Evolutionary conservation across 2,113 vertebrate species (phyloP), one percentile per base, ranked within the genome.

Genomic region (Zosterops hypoxanthus): DNA sequence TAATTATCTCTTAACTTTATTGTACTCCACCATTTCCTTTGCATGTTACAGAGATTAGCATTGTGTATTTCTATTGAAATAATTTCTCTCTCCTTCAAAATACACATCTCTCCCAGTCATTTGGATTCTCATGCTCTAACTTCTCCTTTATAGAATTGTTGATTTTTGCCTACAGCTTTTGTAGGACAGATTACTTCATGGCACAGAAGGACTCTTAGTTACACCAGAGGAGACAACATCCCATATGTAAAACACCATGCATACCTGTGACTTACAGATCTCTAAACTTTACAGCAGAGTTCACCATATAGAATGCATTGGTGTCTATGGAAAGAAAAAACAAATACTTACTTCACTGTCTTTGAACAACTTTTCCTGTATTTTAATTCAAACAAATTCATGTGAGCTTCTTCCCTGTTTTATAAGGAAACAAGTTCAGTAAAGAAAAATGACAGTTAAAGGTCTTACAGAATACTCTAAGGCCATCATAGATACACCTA

Each of bases 321-420:
- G 33, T 55, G 13, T 28, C 15, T 25, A 1, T 28, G 24, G 63
- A 50, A 81, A 65, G 15, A 34, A 19, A n/a, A 66, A 36, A 60
- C 8, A 61, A 71, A 39, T 41, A 33, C 12, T 66, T 41, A 33
- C 12, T 66, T 49, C 18, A 55, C 9, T 28, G 22, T 33, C 8
- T 56, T 71, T 82, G 13, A 57, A 60, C 9, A 56, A 36, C 14
- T 12, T 55, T 50, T 50, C 28, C 33, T 66, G 11, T 44, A 21
- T 41, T 50, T 56, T 55, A 56, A 42, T 65, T 61, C 18, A 65
- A 34, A 28, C 8, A 31, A 75, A 21, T n/a, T 49, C 14, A 10
- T 64, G 19, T 25, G n/a, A 14, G 1, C 1, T 64, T 57, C 39
- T 76, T 2, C 5, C 19, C 8, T 2, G 1, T 36, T 75, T 53